These are phyloP conservation scores for Mesocentrotus franciscanus DNA, from an alignment of 53 echinoderm and acorn worm species.

Conservation along the genomic window DNA sequence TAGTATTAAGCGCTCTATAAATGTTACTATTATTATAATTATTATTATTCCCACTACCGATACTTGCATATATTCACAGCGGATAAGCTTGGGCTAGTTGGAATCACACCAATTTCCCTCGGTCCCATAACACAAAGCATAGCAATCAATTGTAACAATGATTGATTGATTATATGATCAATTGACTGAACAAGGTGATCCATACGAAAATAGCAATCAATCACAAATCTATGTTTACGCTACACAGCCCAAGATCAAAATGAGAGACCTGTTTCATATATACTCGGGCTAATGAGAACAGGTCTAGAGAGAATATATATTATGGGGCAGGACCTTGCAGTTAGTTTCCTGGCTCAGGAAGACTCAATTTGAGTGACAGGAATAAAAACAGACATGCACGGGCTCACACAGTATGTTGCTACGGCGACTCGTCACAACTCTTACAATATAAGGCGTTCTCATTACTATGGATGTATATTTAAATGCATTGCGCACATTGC, in stretches of 20 bases:
- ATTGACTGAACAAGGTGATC: too few species aligned
- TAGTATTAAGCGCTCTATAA: too few species aligned
- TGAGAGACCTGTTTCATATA: not conserved
- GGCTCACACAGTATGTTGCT: constrained; percentile 42
- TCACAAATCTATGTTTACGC: too few species aligned
- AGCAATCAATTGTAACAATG: too few species aligned
- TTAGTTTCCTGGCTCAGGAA: constrained; percentile 39
- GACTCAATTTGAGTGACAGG: constrained; percentile 45
- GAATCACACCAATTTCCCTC: too few species aligned
- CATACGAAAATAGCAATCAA: too few species aligned
- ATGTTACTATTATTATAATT: too few species aligned
- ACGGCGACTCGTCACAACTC: constrained; percentile 40
- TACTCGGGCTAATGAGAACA: not conserved
- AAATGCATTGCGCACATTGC: not conserved
- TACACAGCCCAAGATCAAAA: not conserved
- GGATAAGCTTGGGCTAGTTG: too few species aligned
- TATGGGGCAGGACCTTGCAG: constrained; percentile 38
- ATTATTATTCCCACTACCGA: too few species aligned
- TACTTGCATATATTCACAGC: too few species aligned
- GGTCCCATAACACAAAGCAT: too few species aligned
- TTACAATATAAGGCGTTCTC: not conserved
- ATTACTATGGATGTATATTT: not conserved
- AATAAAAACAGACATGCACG: constrained; percentile 49
- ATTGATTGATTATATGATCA: too few species aligned
- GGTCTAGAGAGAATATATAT: not conserved